Evolutionary conservation across 2,888 invertebrate species (phyloP).

Genomic region (Autographa pulchrina): DNA sequence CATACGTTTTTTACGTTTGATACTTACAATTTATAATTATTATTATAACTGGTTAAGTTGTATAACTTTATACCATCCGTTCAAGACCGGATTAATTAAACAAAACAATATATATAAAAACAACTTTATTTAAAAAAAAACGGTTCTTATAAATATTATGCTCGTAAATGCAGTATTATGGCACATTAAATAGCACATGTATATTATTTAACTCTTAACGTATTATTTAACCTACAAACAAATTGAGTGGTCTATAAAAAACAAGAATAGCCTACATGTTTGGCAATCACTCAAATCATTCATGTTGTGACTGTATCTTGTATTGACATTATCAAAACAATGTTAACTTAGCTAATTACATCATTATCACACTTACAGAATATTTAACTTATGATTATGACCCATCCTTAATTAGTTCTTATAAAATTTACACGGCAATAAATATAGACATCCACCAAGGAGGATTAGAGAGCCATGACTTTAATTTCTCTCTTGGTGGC

Average conservation of each 20-base stretch:
- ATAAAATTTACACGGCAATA: conserved; percentile 71
- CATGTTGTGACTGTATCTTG: not conserved
- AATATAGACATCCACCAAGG: conserved; percentile 85
- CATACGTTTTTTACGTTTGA: too few species aligned
- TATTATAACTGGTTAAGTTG: too few species aligned
- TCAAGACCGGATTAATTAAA: not conserved
- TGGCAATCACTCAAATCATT: not conserved
- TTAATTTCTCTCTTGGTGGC: conserved; percentile 75
- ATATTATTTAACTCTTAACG: not conserved
- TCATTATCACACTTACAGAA: conserved; percentile 3
- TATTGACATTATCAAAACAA: conserved; percentile 1
- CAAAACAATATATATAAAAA: conserved; percentile 12
- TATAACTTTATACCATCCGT: too few species aligned
- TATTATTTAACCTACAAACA: conserved; percentile 4
- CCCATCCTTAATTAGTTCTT: not conserved
- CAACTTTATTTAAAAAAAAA: conserved; percentile 39
- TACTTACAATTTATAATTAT: too few species aligned
- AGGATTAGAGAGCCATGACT: conserved; percentile 78
- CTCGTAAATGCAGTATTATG: conserved; percentile 41
- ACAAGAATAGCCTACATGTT: not conserved
- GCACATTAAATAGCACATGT: conserved; percentile 23
- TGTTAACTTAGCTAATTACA: conserved; percentile 11
- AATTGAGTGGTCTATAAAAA: not conserved
- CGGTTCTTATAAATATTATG: conserved; percentile 10
- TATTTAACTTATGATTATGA: not conserved